Evolutionary conservation across 1,140 invertebrate genomes (phyloP).

Genomic region (Ooceraea biroi): DNA sequence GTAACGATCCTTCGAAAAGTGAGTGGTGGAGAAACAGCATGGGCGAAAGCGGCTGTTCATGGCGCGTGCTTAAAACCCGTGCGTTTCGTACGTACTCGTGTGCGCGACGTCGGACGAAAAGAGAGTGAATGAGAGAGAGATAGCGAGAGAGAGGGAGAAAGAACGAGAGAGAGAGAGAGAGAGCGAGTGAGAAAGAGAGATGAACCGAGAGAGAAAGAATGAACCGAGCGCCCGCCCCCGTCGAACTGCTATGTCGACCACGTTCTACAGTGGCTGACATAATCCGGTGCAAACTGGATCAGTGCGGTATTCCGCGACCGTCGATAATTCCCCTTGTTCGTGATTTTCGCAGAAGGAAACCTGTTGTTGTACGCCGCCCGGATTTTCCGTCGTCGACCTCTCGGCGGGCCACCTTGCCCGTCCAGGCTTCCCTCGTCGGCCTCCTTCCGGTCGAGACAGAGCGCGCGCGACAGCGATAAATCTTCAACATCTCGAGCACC

Average conservation of each 20-base stretch:
- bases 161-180: conserved; percentile 15
- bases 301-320: conserved; percentile 68
- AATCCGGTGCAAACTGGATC: conserved; percentile 80
- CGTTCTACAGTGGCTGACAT: conserved; percentile 73
- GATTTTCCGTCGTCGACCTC: conserved; percentile 37
- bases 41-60: conserved; percentile 30
- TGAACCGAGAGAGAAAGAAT: conserved; percentile 59
- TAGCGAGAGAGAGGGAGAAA: conserved; percentile 29
- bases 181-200: conserved; percentile 4
- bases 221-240: conserved; percentile 59
- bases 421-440: conserved; percentile 11
- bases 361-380: conserved; percentile 11
- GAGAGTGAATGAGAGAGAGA: conserved; percentile 1
- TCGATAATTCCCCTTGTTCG: conserved; percentile 16
- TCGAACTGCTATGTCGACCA: conserved; percentile 69
- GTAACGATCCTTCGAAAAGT: conserved; percentile 58
- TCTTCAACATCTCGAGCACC: conserved; percentile 44
- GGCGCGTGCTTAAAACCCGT: conserved; percentile 27
- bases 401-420: conserved; percentile 35
- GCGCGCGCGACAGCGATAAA: conserved; percentile 56
- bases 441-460: conserved; percentile 8
- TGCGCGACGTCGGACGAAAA: conserved; percentile 20
- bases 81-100: conserved; percentile 54
- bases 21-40: conserved; percentile 35
- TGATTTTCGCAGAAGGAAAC: conserved; percentile 59